Conservation (phyloP, 2,797 vertebrate species). For the Anomalospiza imberbis region DNA sequence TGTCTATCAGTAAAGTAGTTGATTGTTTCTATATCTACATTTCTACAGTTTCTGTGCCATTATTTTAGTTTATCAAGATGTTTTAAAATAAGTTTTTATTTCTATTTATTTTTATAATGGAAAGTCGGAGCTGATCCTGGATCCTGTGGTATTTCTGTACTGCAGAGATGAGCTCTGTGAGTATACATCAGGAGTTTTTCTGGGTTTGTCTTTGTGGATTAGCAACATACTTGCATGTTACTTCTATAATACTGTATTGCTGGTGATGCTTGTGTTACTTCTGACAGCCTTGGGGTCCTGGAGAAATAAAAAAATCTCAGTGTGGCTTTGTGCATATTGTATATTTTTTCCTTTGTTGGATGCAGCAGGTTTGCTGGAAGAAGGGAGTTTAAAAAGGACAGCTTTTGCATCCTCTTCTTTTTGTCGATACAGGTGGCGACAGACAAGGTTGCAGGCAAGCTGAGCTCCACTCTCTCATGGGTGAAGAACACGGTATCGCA, state of each 20-base stretch:
- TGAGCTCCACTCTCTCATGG: slow-evolving; percentile 99
- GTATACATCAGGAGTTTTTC: background rate
- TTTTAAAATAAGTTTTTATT: slow-evolving; percentile 27
- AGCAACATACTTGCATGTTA: background rate
- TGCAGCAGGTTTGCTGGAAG: background rate
- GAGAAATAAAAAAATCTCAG: background rate
- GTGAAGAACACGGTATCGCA: slow-evolving; percentile 98
- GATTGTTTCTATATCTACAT: background rate
- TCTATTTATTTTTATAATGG: slow-evolving; percentile 29
- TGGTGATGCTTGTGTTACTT: slow-evolving; percentile 8
- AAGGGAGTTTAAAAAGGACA: background rate
- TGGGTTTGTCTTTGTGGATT: background rate
- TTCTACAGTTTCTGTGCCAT: background rate
- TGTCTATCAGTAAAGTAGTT: background rate
- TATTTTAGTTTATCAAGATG: background rate
- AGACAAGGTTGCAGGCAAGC: slow-evolving; percentile 96
- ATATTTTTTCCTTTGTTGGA: background rate
- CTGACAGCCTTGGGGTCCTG: background rate
- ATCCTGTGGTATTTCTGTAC: slow-evolving; percentile 18
- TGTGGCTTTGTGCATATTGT: background rate
- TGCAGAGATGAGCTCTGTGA: slow-evolving; percentile 23
- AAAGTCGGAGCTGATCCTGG: background rate
- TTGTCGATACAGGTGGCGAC: slow-evolving; percentile 89
- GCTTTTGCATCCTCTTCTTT: background rate
- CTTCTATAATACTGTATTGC: background rate